These are phyloP conservation scores for Diarsia rubi DNA, from an alignment of 2,888 invertebrate genomes.

Conservation along the genomic window DNA sequence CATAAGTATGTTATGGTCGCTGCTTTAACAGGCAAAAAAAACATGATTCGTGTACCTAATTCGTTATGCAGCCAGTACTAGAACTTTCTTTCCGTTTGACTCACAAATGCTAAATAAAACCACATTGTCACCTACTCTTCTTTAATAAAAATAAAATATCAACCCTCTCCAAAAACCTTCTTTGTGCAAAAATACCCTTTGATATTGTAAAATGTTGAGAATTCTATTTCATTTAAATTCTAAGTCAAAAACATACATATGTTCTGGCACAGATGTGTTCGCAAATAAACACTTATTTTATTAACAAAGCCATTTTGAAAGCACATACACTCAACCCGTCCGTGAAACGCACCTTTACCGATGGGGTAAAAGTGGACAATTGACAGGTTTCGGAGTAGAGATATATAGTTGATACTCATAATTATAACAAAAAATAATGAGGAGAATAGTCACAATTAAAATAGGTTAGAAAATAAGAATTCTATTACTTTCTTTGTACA, in stretches of 20 bases:
- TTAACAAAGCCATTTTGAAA: conserved; percentile 70
- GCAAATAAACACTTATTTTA: conserved; percentile 82
- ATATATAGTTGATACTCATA: neutral
- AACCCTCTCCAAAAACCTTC: conserved; percentile 14
- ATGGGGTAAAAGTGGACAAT: conserved; percentile 69
- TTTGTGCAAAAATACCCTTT: conserved; percentile 55
- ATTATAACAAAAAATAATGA: neutral
- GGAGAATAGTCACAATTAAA: neutral
- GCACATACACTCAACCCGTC: conserved; percentile 79
- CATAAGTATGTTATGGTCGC: neutral
- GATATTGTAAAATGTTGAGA: conserved; percentile 42
- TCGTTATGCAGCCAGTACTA: neutral
- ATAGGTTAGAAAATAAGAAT: neutral
- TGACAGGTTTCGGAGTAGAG: neutral
- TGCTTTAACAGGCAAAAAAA: neutral
- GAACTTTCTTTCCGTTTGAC: neutral
- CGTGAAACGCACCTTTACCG: conserved; percentile 78
- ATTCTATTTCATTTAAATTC: conserved; percentile 55
- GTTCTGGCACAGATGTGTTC: conserved; percentile 80
- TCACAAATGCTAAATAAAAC: neutral
- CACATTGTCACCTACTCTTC: conserved; percentile 28
- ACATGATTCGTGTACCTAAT: neutral
- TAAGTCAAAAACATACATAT: conserved; percentile 64
- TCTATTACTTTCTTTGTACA: no score
- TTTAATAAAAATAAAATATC: conserved; percentile 22